Base-by-base conservation (phyloP, 2,113 vertebrate species). In the Myiozetetes cayanensis region DNA sequence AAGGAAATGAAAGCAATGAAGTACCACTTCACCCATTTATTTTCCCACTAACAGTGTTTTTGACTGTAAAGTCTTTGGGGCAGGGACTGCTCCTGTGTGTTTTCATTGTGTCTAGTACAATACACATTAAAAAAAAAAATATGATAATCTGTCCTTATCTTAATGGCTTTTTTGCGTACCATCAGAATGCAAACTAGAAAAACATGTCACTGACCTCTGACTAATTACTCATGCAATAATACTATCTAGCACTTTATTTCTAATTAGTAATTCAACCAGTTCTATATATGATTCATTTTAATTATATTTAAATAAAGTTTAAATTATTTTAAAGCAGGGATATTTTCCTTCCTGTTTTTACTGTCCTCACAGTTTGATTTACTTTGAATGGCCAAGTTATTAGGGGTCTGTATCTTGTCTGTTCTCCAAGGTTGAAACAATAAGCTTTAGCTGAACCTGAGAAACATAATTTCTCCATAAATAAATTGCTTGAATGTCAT, bases 361-460 rank as follows among this genome's bases (percentile, higher is more conserved):
- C 52, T 85, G 37, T 27, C 22, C 33, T 92, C 0, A 0, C 7
- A 4, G 75, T 78, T 73, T 50, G 8, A 76, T 81, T 78, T 74
- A 72, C 41, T 78, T 89, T 94, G 94, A 85, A 83, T 84, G 89
- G 55, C 21, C 59, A 27, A 27, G 52, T 80, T 96, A 78, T 92
- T 94, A 89, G 30, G 75, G 68, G 53, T 93, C 83, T 79, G 74
- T 84, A 67, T 90, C 72, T 73, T 86, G 46, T 94, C 91, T 91
- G 23, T 92, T 94, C 84, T 91, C 68, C 15, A 72, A 95, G 83
- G 71, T 39, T 89, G 89, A 83, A 97, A 96, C 63, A 95, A 66
- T 88, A 94, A 91, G 71, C 91, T 96, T 93, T 96, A 86, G 91
- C 74, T 92, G 68, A 92, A 88, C 62, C 56, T 89, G 93, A 91